Evolutionary conservation across 1,140 invertebrate species (phyloP).

Genomic region (Diachasma alloeum): DNA sequence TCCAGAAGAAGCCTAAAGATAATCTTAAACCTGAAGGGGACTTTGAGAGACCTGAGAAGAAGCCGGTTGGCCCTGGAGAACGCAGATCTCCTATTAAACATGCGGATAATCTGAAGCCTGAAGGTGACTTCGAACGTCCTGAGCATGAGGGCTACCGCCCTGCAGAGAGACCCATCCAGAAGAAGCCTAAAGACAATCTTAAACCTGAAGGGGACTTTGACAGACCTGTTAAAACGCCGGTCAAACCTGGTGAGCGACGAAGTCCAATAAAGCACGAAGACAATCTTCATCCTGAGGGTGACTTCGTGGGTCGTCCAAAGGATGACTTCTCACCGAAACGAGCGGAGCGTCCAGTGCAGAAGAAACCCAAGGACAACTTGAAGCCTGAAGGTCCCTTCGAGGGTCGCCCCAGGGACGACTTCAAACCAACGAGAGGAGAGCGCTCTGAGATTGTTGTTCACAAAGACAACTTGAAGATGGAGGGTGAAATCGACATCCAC

Average conservation of each 20-base stretch:
- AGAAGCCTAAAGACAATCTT: slow-evolving; percentile 58
- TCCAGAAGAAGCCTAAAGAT: slow-evolving; percentile 66
- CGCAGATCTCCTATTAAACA: slow-evolving; percentile 52
- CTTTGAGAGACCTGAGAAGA: slow-evolving; percentile 51
- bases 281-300: slow-evolving; percentile 68
- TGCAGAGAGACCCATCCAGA: slow-evolving; percentile 42
- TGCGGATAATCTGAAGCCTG: slow-evolving; percentile 68
- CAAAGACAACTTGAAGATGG: slow-evolving; percentile 70
- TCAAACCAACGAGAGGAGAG: slow-evolving; percentile 60
- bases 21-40: slow-evolving; percentile 54
- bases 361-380: slow-evolving; percentile 67
- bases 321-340: slow-evolving; percentile 46
- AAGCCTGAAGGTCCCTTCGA: slow-evolving; percentile 67
- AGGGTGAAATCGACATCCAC: slow-evolving; percentile 64
- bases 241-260: slow-evolving; percentile 43
- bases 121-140: slow-evolving; percentile 67
- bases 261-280: slow-evolving; percentile 56
- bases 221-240: slow-evolving; percentile 47
- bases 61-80: slow-evolving; percentile 49
- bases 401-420: slow-evolving; percentile 41
- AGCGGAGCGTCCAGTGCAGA: slow-evolving; percentile 68
- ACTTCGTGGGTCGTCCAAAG: slow-evolving; percentile 61
- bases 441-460: slow-evolving; percentile 70
- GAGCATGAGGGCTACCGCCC: slow-evolving; percentile 44
- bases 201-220: slow-evolving; percentile 67